Percentiles rank a stretch among this genome's conserved stretches.
These are phyloP conservation scores for human (Homo sapiens) DNA, from an alignment of 2,113 vertebrate genomes.

Conservation along the genomic window GRCh38 chr20:6464501-6465000, in stretches of 20 bases:
- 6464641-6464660: conserved; percentile 18
- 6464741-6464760: conserved; percentile 52
- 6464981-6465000: neutral
- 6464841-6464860: conserved; percentile 41
- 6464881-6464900: neutral
- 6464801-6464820: neutral
- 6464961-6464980: neutral
- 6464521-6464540: neutral
- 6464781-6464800: conserved; percentile 49
- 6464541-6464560: conserved; percentile 4
- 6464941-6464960: neutral
- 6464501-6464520: neutral
- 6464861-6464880: neutral
- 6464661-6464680: neutral
- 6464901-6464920: neutral
- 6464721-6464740: conserved; percentile 44
- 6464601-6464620: neutral
- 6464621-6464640: neutral
- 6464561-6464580: neutral
- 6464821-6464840: neutral
- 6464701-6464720: conserved; percentile 20
- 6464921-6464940: neutral
- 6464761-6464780: conserved; percentile 39
- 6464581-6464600: neutral
- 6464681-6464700: conserved; percentile 13